These are phyloP conservation scores for Bombylius major DNA, from an alignment of 2,888 invertebrate genomes.

Conservation along the genomic window DNA sequence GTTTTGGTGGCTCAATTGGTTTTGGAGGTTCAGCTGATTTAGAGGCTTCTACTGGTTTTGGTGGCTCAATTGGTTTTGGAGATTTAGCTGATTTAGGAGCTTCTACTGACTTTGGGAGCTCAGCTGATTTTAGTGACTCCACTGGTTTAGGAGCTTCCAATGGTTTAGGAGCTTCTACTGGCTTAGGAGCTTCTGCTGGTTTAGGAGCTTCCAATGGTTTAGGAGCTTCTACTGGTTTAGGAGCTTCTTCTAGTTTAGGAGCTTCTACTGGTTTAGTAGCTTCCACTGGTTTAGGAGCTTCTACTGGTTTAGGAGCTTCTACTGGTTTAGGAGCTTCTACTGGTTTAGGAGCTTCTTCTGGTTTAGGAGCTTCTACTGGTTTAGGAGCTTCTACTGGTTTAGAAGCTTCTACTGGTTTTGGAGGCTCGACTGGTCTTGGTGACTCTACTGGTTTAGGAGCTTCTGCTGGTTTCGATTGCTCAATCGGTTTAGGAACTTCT, in stretches of 20 bases:
- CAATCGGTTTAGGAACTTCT: conserved; percentile 46
- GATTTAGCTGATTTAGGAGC: conserved; percentile 60
- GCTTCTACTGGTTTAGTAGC: too few species aligned
- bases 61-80: conserved; percentile 59
- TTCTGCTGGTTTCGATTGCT: conserved; percentile 15
- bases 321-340: too few species aligned
- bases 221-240: too few species aligned
- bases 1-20: conserved; percentile 53
- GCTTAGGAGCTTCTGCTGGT: conserved; percentile 42
- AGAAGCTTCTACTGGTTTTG: not conserved
- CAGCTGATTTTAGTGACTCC: conserved; percentile 54
- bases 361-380: too few species aligned
- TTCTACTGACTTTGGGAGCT: conserved; percentile 33
- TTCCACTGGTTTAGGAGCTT: too few species aligned
- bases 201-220: conserved; percentile 10
- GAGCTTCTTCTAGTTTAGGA: too few species aligned
- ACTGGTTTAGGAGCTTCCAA: conserved; percentile 38
- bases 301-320: too few species aligned
- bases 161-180: conserved; percentile 42
- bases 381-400: too few species aligned
- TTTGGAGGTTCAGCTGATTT: conserved; percentile 78
- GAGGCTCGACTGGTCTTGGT: conserved; percentile 21
- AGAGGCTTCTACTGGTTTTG: conserved; percentile 38
- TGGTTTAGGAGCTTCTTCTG: too few species aligned
- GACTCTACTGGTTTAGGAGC: conserved; percentile 39